Conservation (phyloP, 2,888 invertebrate species). For the Selenia dentaria region DNA sequence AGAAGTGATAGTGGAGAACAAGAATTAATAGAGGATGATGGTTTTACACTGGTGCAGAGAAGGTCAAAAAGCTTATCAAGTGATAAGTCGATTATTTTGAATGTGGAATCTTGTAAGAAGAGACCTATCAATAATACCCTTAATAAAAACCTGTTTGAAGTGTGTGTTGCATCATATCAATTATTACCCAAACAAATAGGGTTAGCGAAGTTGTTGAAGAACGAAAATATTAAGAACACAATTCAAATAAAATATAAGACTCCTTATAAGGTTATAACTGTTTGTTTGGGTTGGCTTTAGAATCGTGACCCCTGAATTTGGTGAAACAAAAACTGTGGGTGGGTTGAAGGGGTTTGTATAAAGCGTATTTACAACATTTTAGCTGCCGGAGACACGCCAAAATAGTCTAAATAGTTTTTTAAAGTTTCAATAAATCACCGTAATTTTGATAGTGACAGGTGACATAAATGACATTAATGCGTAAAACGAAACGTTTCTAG, state of each 20-base stretch:
- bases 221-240: background rate
- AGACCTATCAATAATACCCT: background rate
- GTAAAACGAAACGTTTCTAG: too few species aligned
- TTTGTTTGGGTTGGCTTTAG: too few species aligned
- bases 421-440: too few species aligned
- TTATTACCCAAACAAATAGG: conserved; percentile 3
- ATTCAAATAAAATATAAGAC: background rate
- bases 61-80: background rate
- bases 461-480: too few species aligned
- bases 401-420: too few species aligned
- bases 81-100: background rate
- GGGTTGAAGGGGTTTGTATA: too few species aligned
- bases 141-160: background rate
- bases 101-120: background rate
- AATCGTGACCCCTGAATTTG: too few species aligned
- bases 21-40: background rate
- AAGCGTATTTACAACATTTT: too few species aligned
- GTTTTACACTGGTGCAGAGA: background rate
- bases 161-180: background rate
- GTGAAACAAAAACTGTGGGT: too few species aligned
- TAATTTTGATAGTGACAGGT: too few species aligned
- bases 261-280: too few species aligned
- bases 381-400: too few species aligned
- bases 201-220: background rate
- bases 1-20: background rate